phyloP scores from a whole-genome alignment of 2,113 vertebrate species.

The Vimba vimba region DNA sequence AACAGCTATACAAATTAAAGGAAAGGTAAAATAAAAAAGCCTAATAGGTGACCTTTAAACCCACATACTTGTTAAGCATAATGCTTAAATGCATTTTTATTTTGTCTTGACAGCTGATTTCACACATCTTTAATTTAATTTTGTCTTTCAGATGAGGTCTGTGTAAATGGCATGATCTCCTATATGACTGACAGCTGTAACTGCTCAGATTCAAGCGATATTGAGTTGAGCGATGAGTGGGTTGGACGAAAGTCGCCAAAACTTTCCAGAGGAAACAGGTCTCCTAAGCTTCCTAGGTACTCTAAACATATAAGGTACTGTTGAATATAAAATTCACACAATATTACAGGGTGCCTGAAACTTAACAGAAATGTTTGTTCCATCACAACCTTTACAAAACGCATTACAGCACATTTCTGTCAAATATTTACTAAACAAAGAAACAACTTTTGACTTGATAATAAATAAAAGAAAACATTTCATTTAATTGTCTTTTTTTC shows the following conservation, averaged over 20 bases:
- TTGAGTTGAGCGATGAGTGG: conserved; percentile 98
- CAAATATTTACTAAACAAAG: not conserved
- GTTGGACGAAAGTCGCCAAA: conserved; percentile 96
- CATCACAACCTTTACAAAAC: not conserved
- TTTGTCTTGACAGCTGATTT: not conserved
- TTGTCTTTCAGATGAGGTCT: conserved; percentile 87
- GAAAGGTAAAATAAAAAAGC: no score
- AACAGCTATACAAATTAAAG: no score
- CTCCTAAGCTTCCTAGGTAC: conserved; percentile 82
- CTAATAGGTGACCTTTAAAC: no score
- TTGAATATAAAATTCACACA: not conserved
- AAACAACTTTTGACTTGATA: not conserved
- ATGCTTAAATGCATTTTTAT: not conserved
- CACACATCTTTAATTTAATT: not conserved
- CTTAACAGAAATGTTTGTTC: conserved; percentile 11
- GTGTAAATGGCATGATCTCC: conserved; percentile 92
- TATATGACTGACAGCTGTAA: conserved; percentile 97
- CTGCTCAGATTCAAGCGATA: conserved; percentile 98
- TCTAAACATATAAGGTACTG: conserved; percentile 26
- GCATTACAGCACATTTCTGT: not conserved
- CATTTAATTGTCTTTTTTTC: not conserved
- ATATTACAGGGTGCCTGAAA: conserved; percentile 11
- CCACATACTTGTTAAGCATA: not conserved
- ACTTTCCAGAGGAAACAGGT: conserved; percentile 93
- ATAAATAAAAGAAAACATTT: not conserved